These are phyloP conservation scores for Araneus ventricosus DNA, from an alignment of 1,140 invertebrate species.

Conservation along the genomic window DNA sequence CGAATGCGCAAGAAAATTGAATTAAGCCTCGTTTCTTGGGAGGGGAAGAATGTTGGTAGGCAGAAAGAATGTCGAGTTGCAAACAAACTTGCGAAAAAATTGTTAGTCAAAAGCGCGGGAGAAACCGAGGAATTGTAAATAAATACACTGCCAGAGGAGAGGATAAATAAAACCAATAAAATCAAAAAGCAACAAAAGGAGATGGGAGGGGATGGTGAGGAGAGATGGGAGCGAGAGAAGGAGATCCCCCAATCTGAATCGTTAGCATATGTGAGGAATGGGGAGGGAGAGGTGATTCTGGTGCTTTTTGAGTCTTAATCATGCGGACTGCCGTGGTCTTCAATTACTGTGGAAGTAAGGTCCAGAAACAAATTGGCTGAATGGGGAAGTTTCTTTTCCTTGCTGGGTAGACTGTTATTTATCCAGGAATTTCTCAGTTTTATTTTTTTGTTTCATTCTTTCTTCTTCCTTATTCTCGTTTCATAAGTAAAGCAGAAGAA, in stretches of 20 bases:
- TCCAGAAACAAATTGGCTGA: not conserved
- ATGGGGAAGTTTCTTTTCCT: not conserved
- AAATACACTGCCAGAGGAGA: not conserved
- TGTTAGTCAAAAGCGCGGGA: not conserved
- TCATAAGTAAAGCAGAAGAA: not conserved
- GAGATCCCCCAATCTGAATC: constrained; percentile 13
- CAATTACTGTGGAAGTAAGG: constrained; percentile 20
- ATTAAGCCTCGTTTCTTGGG: not conserved
- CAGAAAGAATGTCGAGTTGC: not conserved
- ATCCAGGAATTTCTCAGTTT: not conserved
- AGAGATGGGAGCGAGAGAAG: not conserved
- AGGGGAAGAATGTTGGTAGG: too few relatives aligned
- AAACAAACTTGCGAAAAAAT: not conserved
- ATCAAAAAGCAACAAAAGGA: not conserved
- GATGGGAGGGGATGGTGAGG: not conserved
- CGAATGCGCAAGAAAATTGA: not conserved
- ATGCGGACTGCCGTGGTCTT: not conserved
- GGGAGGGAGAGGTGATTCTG: not conserved
- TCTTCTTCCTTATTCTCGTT: not conserved
- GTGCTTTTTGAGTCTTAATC: constrained; percentile 36
- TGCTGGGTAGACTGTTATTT: not conserved
- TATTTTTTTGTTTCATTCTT: too few relatives aligned
- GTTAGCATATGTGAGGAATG: not conserved
- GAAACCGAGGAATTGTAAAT: constrained; percentile 4
- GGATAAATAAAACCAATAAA: not conserved